A percentile compares a stretch with the other conserved stretches of the same genome.
Conservation (phyloP, 2,888 invertebrate genomes). For the Julus scanicus region DNA sequence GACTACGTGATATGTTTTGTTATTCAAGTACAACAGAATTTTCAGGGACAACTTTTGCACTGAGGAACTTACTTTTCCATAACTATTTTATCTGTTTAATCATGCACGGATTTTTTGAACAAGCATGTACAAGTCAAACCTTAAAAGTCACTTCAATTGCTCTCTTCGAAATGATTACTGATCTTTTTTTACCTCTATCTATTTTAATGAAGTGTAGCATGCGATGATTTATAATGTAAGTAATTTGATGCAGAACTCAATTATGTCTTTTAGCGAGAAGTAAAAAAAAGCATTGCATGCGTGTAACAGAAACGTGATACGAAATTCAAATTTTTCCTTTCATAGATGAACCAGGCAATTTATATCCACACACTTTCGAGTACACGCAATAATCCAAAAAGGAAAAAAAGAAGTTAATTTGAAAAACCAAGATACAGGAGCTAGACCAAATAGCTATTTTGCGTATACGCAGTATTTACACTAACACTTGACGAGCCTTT, state of each 20-base stretch:
- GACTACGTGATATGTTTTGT: too few species aligned
- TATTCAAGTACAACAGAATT: background rate
- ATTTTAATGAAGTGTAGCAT: constrained; percentile 38
- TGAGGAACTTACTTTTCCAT: too few species aligned
- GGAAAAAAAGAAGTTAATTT: background rate
- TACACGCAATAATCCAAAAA: background rate
- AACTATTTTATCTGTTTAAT: background rate
- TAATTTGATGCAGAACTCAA: constrained; percentile 36
- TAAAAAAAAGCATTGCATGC: background rate
- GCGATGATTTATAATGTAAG: constrained; percentile 3
- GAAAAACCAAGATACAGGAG: background rate
- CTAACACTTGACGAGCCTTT: background rate
- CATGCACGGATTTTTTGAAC: background rate
- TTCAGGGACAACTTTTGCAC: background rate
- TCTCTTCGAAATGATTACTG: constrained; percentile 1
- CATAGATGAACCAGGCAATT: constrained; percentile 2
- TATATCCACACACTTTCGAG: background rate
- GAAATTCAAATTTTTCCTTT: constrained; percentile 8
- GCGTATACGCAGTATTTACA: background rate
- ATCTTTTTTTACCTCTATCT: background rate
- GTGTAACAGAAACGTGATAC: background rate
- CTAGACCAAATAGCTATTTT: background rate
- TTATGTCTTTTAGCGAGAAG: constrained; percentile 4
- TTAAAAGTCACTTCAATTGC: background rate
- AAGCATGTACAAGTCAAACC: background rate